These are phyloP conservation scores for Hiodon alosoides DNA, from an alignment of 2,113 vertebrate species.

Conservation along the genomic window DNA sequence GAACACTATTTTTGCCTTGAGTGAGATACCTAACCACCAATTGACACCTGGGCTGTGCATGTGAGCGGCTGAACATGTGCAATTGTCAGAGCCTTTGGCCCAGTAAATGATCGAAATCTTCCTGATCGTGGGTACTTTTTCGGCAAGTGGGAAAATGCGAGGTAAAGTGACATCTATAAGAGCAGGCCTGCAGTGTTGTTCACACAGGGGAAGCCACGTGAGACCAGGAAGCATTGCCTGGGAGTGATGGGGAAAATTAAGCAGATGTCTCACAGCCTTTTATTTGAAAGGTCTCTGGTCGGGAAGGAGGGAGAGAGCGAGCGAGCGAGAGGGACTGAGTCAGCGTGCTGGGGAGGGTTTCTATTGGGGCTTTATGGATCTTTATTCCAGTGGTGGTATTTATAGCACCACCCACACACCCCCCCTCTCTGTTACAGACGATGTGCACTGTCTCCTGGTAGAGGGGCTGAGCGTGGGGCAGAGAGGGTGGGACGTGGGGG, in stretches of 20 bases:
- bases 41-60: too few relatives aligned
- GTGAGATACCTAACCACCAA: too few relatives aligned
- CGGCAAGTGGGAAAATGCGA: too few relatives aligned
- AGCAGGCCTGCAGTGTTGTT: neutral
- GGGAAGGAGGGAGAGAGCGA: slow-evolving; percentile 8
- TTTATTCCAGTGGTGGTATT: slow-evolving; percentile 37
- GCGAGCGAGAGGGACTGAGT: slow-evolving; percentile 31
- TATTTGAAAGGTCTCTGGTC: slow-evolving; percentile 2
- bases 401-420: slow-evolving; percentile 39
- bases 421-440: slow-evolving; percentile 34
- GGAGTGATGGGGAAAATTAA: neutral
- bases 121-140: too few relatives aligned
- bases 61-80: too few relatives aligned
- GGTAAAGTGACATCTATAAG: neutral
- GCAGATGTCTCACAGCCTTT: neutral
- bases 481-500: slow-evolving; percentile 17
- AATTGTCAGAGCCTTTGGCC: too few relatives aligned
- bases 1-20: too few relatives aligned
- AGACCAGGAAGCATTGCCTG: too few relatives aligned
- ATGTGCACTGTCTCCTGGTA: slow-evolving; percentile 14
- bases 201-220: neutral
- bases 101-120: too few relatives aligned
- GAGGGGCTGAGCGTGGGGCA: neutral
- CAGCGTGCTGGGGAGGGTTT: slow-evolving; percentile 33
- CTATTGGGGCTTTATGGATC: slow-evolving; percentile 34